Evolutionary conservation across 2,888 invertebrate species (phyloP), one percentile per base, ranked within the genome.

Genomic region (Podabrus alpinus): DNA sequence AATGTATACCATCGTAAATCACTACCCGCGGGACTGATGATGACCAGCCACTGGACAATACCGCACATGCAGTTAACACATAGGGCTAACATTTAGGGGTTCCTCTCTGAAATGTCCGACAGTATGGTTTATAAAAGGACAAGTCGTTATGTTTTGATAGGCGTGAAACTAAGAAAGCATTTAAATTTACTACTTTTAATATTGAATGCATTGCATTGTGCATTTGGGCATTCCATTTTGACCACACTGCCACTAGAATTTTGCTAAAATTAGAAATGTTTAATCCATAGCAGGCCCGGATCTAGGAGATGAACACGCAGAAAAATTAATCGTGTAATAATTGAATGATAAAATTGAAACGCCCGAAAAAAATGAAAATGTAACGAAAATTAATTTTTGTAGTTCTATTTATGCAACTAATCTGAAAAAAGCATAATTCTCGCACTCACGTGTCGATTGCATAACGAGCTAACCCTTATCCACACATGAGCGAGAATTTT

Each of bases 31-130:
- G 82, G 81, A 78, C 81, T 81, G 86, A 84, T 86, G 86, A 86
- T 82, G 86, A 84, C 86, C 85, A 73, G 84, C 86, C 85, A 83
- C 84, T 79, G 86, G 84, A 86, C 86, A 86, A 85, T 83, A 83
- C 83, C 81, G 83, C 81, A 80, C 62, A 64, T 64, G 17, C 62
- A 19, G 62, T 64, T 64, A 64, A 64, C 62, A 64, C 62, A 64
- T 45, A 68, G 29, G 45, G 15, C 16, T 17, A 68, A 16, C 17
- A 45, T 29, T 29, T 29, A 68, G 62, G 25, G 59, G 60, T 29
- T 24, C 24, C 25, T 69, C 59, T 61, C 69, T 25, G 16, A 70
- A 70, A 70, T 17, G 17, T 25, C 24, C 69, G 60, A 61, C 61
- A 60, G 62, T 62, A 70, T 64, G 62, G 16, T 64, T 62, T 16